Conservation (phyloP, 2,113 vertebrate genomes). For the Bubalus kerabau region DNA sequence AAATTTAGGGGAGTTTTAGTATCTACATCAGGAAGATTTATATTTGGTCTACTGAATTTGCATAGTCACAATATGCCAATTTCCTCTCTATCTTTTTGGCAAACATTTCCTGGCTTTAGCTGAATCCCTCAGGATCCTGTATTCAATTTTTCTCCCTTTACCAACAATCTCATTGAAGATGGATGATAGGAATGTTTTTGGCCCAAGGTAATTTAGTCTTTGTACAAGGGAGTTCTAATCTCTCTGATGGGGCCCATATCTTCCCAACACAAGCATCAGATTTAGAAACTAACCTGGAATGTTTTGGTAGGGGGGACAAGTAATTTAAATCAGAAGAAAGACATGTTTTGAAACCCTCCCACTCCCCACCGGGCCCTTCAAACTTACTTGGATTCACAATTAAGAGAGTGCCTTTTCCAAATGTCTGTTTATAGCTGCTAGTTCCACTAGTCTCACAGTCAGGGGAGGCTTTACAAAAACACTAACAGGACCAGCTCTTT, state of each 20-base stretch:
- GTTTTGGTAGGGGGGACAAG: not conserved
- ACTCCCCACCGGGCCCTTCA: not conserved
- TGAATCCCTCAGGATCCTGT: constrained; percentile 43
- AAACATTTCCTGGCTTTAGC: constrained; percentile 56
- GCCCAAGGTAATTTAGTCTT: constrained; percentile 40
- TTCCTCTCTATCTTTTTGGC: constrained; percentile 61
- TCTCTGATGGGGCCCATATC: not conserved
- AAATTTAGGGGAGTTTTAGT: constrained; percentile 48
- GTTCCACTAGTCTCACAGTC: constrained; percentile 47
- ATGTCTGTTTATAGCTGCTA: not conserved
- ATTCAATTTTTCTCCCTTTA: constrained; percentile 45
- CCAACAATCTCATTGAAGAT: constrained; percentile 55
- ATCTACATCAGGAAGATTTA: constrained; percentile 54
- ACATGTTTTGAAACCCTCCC: not conserved
- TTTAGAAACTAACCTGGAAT: constrained; percentile 27
- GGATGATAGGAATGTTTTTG: constrained; percentile 31
- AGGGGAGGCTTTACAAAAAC: constrained; percentile 61
- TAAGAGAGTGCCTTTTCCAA: constrained; percentile 72
- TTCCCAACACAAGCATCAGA: not conserved
- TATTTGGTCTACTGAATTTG: constrained; percentile 54
- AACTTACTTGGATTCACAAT: constrained; percentile 71
- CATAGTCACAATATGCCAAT: constrained; percentile 51
- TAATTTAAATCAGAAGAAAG: not conserved
- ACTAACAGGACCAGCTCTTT: not conserved
- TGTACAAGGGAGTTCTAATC: not conserved